A percentile compares a stretch with the other conserved stretches of the same genome.
These are phyloP conservation scores for Drosophila burlai DNA, from an alignment of 1,140 invertebrate species.

Conservation along the genomic window DNA sequence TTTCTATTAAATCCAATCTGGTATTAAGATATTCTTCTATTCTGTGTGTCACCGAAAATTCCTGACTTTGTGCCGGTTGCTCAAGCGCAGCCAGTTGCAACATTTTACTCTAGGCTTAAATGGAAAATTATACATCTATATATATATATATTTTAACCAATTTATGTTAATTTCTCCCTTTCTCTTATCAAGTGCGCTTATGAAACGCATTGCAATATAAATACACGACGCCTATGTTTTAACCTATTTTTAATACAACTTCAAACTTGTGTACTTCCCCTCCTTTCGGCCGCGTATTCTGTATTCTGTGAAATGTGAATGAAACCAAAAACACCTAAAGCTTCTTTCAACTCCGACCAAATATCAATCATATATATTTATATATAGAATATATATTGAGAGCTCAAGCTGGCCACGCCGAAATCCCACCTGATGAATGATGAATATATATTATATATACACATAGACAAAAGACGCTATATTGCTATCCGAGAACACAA, in stretches of 20 bases:
- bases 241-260: slow-evolving; percentile 7
- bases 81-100: slow-evolving; percentile 24
- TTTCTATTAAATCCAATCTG: slow-evolving; percentile 14
- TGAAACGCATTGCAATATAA: slow-evolving; percentile 80
- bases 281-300: slow-evolving; percentile 29
- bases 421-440: slow-evolving; percentile 68
- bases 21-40: slow-evolving; percentile 9
- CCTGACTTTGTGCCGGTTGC: slow-evolving; percentile 19
- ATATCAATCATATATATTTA: slow-evolving; percentile 44
- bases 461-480: slow-evolving; percentile 69
- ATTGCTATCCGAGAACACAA: slow-evolving; percentile 49
- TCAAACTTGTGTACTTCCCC: slow-evolving; percentile 11
- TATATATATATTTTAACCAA: slow-evolving; percentile 42
- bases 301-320: slow-evolving; percentile 59
- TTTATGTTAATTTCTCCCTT: slow-evolving; percentile 37
- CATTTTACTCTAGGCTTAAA: slow-evolving; percentile 52
- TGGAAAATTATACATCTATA: slow-evolving; percentile 43
- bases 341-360: slow-evolving; percentile 75
- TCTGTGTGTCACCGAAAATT: slow-evolving; percentile 16
- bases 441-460: slow-evolving; percentile 60
- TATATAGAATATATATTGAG: slow-evolving; percentile 56
- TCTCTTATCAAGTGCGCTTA: slow-evolving; percentile 71
- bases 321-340: slow-evolving; percentile 35
- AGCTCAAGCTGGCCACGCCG: slow-evolving; percentile 80
- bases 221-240: slow-evolving; percentile 17